A percentile compares a stretch with the other conserved stretches of the same genome.
phyloP scores from a whole-genome alignment of 2,888 invertebrate genomes.

The Cantharis rufa region DNA sequence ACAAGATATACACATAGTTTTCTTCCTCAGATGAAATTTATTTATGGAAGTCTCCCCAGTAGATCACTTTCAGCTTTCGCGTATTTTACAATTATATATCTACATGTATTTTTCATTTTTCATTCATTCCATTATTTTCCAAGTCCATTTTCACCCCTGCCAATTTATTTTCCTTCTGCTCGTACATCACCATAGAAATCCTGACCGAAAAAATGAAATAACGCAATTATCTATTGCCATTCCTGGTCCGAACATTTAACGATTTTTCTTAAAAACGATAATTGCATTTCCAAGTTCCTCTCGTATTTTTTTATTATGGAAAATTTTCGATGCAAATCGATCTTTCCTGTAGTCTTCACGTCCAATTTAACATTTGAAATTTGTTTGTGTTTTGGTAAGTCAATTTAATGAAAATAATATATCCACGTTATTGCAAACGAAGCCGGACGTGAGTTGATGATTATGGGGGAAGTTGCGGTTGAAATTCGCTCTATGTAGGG shows the following conservation, averaged over 20 bases:
- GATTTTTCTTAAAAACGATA: not conserved
- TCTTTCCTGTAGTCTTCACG: not conserved
- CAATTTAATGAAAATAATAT: conserved; percentile 6
- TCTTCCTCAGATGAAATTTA: not conserved
- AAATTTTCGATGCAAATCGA: not conserved
- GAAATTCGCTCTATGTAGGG: conserved; percentile 33
- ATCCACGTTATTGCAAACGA: conserved; percentile 16
- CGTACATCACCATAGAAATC: not conserved
- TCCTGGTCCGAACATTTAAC: not conserved
- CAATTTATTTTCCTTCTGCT: not conserved
- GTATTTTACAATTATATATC: not conserved
- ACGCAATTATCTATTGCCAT: not conserved
- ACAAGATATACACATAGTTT: not conserved
- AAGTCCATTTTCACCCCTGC: not conserved
- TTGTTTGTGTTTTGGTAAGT: not conserved
- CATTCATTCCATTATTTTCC: not conserved
- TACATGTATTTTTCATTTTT: not conserved
- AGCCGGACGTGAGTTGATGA: conserved; percentile 22
- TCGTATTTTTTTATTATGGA: not conserved
- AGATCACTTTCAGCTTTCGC: not conserved
- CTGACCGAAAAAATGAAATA: not conserved
- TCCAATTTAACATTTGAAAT: not conserved
- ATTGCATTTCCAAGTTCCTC: not conserved
- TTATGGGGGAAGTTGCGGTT: conserved; percentile 37
- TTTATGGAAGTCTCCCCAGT: not conserved